Evolutionary conservation across 2,113 vertebrate species (phyloP).

Genomic region (Pelodiscus sinensis): DNA sequence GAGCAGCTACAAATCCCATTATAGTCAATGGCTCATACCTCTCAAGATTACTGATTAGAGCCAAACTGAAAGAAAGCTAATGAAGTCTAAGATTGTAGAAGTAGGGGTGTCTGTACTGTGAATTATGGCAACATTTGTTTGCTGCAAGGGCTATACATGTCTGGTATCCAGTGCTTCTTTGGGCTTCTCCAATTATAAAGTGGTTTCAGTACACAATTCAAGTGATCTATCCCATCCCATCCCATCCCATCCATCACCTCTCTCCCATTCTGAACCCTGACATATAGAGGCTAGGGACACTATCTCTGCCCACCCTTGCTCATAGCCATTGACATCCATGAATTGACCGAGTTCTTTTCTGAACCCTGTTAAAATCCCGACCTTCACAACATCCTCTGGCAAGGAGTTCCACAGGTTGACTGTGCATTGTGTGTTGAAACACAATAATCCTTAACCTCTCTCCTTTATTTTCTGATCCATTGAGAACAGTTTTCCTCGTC

Average conservation of each 20-base stretch:
- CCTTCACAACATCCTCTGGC: no score
- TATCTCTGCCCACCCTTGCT: no score
- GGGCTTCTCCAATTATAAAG: background rate
- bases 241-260: no score
- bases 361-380: no score
- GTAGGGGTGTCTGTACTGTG: background rate
- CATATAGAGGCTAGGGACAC: no score
- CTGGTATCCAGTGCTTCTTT: background rate
- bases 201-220: background rate
- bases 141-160: background rate
- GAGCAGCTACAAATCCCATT: background rate
- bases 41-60: background rate
- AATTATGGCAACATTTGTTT: background rate
- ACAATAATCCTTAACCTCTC: background rate
- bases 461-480: background rate
- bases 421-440: no score
- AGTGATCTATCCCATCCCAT: no score
- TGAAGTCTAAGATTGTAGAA: background rate
- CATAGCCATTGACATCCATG: no score
- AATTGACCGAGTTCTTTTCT: no score
- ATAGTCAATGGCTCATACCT: fast-evolving
- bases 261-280: no score
- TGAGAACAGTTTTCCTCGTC: background rate
- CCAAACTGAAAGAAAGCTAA: background rate
- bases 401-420: no score